Base-by-base conservation (phyloP, 2,888 invertebrate species). In the Leptothorax acervorum region DNA sequence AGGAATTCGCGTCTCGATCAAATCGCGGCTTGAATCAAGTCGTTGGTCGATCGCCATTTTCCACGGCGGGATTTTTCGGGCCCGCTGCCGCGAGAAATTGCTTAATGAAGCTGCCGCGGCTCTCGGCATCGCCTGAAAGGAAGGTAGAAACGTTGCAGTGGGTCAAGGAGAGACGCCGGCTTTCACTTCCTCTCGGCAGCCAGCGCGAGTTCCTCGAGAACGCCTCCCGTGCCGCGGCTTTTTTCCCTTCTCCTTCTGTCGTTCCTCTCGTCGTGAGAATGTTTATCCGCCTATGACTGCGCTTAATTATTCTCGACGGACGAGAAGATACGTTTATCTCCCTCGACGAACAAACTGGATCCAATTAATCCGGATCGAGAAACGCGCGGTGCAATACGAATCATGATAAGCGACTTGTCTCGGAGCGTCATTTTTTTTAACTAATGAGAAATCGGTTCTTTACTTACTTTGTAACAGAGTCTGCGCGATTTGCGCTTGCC, bases 61-160 rank as follows among this genome's bases (percentile, higher is more conserved):
- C 89, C 89, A 87, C 68, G 82, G 28, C 57, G 87, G 28, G 28
- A 89, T 90, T 90, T 90, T 90, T 90, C 87, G 84, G 62, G 53
- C 48, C 55, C 85, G 76, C 66, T 57, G 84, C 85, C 65, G 78
- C 90, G 90, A 93, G 93, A 93, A 94, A 94, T 94, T 94, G 94
- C 94, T 94, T 94, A 94, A 94, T 94, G 94, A 94, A 94, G 93
- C 93, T 92, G 93, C 93, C 92, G 93, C 88, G 88, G 87, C 89
- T 91, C 89, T 91, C 91, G 92, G 92, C 92, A 91, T 92, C 92
- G 92, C 92, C 93, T 94, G 93, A 94, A 94, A 95, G 94, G 94
- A 94, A 95, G 94, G 94, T 94, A 94, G 94, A 94, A 94, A 94
- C 93, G 92, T 94, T 94, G 94, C 94, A 94, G 94, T 94, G 95